Base-by-base conservation (phyloP, 2,888 invertebrate genomes). In the Torymus auratus region DNA sequence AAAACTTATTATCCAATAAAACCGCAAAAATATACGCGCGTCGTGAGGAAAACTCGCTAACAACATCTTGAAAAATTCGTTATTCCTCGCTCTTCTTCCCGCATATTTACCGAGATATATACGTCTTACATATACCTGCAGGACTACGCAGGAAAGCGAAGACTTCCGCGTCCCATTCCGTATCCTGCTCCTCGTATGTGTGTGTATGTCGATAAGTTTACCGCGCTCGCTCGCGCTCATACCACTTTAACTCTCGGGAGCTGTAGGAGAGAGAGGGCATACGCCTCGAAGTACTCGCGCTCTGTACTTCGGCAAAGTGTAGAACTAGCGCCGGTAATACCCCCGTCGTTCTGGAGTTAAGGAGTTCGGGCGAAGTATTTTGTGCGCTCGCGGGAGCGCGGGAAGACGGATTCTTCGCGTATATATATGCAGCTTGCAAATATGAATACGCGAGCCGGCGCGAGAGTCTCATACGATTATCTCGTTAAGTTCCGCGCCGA, bases 131-230 rank as follows among this genome's bases (percentile, higher is more conserved):
- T n/a, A n/a, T 55, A 55, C 14, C 14, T n/a, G 55, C 55, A 55
- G 14, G n/a, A 14, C 28, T 28, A 28, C 28, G 28, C 3, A 28
- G 28, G 28, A 28, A 4, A 28, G 7, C 28, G 28, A 2, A 28
- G 28, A 28, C 28, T 28, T 28, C 58, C n/a, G 28, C 50, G 61
- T 50, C 53, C 55, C 41, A 61, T 61, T 62, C 53, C 28, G 20
- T 71, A 60, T 17, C 60, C n/a, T 15, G 20, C 5, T 15, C 17
- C n/a, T 60, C 2, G 10, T 62, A 1, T 20, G 5, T 20, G 5
- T 20, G 28, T 15, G 52, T 52, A 58, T 15, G 70, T 71, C 77
- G 67, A 78, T 65, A 78, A 78, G 78, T 72, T 78, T 28, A 28
- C 71, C 50, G 17, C 15, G 28, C 7, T 2, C 28, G 28, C 28